Percentiles rank a stretch among this genome's conserved stretches.
Conservation (phyloP, 92 coral and sea anemone genomes). For the Porites rus region DNA sequence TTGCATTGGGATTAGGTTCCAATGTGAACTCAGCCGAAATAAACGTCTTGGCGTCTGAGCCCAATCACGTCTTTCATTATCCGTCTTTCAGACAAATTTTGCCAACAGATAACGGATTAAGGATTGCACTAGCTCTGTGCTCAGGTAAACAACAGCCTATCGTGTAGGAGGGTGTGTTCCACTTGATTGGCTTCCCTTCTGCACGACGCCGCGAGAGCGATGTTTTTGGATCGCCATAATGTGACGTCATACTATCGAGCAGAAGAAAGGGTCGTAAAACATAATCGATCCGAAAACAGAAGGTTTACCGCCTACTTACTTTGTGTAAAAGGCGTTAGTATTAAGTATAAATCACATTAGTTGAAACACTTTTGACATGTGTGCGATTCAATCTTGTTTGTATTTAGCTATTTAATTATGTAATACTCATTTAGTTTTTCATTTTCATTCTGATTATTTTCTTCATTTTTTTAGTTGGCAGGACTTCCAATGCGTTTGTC, state of each 20-base stretch:
- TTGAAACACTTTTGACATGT: too few species aligned
- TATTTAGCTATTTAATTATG: too few species aligned
- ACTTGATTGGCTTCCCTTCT: too few species aligned
- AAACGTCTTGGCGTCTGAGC: constrained; percentile 19
- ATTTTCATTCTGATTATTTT: not conserved
- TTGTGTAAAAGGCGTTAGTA: too few species aligned
- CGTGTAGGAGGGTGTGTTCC: not conserved
- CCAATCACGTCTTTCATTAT: constrained; percentile 23
- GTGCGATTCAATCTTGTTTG: too few species aligned
- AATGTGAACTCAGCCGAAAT: constrained; percentile 4
- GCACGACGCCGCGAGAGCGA: too few species aligned
- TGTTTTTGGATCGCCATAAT: too few species aligned
- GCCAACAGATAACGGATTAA: constrained; percentile 11
- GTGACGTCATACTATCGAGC: too few species aligned
- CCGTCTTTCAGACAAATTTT: constrained; percentile 11
- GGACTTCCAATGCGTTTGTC: constrained; percentile 29
- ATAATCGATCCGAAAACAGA: too few species aligned
- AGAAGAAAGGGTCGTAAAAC: too few species aligned
- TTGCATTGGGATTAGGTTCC: constrained; percentile 38
- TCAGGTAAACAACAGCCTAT: constrained; percentile 12
- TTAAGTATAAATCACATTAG: too few species aligned
- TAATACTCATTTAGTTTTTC: not conserved
- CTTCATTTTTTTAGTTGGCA: constrained; percentile 6
- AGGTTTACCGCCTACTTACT: too few species aligned
- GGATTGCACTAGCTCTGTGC: constrained; percentile 33